phyloP scores from a whole-genome alignment of 2,113 vertebrate genomes.

The Nesoenas mayeri region DNA sequence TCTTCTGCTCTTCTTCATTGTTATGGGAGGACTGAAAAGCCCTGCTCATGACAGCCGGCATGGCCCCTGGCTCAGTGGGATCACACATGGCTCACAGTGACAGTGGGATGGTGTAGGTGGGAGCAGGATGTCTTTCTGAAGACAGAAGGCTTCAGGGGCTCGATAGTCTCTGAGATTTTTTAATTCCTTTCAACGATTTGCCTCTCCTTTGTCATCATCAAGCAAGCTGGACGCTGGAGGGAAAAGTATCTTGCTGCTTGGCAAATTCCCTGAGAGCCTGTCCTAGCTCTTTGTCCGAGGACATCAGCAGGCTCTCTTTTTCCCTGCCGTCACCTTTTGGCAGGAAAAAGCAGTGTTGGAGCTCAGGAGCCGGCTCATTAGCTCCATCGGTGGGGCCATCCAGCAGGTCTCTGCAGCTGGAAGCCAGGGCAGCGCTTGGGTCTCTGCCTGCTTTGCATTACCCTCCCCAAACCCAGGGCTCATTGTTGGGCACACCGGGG shows the following conservation, averaged over 20 bases:
- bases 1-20: neutral
- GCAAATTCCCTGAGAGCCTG: neutral
- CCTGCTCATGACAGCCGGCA: accelerated
- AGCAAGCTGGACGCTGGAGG: neutral
- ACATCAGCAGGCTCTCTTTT: neutral
- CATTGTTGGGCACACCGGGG: neutral
- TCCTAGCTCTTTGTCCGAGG: neutral
- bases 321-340: neutral
- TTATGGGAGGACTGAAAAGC: neutral
- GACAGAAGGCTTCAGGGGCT: neutral
- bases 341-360: accelerated
- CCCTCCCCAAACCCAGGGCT: neutral
- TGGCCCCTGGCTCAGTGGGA: neutral
- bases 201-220: neutral
- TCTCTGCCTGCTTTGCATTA: neutral
- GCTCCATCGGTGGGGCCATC: accelerated
- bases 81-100: neutral
- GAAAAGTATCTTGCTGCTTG: neutral
- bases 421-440: neutral
- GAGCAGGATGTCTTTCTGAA: neutral
- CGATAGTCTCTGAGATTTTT: neutral
- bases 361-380: accelerated
- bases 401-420: neutral
- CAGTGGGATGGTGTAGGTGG: neutral
- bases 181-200: neutral